Evolutionary conservation across 2,888 invertebrate genomes (phyloP), one percentile per base, ranked within the genome.

Genomic region (Conus canariensis): DNA sequence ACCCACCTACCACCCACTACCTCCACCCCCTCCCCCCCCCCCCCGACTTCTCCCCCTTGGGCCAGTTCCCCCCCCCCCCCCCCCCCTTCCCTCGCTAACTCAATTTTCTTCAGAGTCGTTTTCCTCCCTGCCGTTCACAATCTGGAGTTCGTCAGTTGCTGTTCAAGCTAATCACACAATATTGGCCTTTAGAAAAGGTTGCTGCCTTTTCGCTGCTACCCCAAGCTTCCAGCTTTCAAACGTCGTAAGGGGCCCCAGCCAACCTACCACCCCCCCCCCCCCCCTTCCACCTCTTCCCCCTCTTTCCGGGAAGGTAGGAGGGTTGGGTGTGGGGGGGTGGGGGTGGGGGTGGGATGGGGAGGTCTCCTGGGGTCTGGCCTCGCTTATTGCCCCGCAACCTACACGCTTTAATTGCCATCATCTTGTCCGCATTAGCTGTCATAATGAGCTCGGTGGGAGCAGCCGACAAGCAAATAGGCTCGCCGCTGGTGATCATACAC

Each of bases 141-240:
- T 74, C 87, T 87, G 87, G 87, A 87, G 45, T 70, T 87, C 87
- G 87, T 87, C 87, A 74, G 64, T 1, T 58, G 74, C 56, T 87
- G 87, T 74, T 87, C 74, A 45, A 70, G 56, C 74, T 87, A 87
- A 87, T 87, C 74, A 87, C n/a, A 45, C 30, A 70, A 56, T 87
- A 74, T 87, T 87, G 87, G 87, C 22, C 74, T 56, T 87, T 87
- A 87, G 86, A 64, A 67, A 86, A 86, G 64, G 86, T 86, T 86
- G 86, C 86, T 67, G 64, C 67, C 67, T 67, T 58, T 58, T 22
- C 19, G 14, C 70, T 70, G 16, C 60, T 83, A 22, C 7, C 82
- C 58, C 56, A 58, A 10, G 45, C 80, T 64, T 16, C 12, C 30
- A 80, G 80, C 77, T 77, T 58, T 88, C 77, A 56, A 88, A 88